These are phyloP conservation scores for Sterrhoptilus dennistouni DNA, from an alignment of 2,113 vertebrate genomes.

Conservation along the genomic window DNA sequence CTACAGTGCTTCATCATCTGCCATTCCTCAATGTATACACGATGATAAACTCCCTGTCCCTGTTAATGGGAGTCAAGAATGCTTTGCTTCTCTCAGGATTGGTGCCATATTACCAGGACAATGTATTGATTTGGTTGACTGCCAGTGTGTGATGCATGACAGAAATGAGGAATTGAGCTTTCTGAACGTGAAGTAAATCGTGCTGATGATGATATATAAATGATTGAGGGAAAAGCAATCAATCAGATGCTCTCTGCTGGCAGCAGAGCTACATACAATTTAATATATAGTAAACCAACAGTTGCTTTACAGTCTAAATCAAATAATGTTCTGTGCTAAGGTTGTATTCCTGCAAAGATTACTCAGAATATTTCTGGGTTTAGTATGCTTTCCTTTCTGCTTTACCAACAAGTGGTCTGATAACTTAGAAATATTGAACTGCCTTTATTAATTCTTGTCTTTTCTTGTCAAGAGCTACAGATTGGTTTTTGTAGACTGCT, in stretches of 20 bases:
- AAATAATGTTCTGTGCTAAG: background rate
- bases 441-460: background rate
- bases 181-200: background rate
- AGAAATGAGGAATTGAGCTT: slow-evolving; percentile 46
- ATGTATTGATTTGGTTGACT: slow-evolving; percentile 36
- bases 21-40: background rate
- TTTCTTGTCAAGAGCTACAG: background rate
- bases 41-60: background rate
- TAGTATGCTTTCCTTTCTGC: background rate
- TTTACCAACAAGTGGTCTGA: background rate
- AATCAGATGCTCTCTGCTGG: background rate
- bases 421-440: background rate
- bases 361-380: background rate
- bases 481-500: background rate
- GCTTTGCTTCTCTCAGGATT: background rate
- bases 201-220: background rate
- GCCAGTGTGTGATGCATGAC: background rate
- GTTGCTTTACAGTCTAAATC: background rate
- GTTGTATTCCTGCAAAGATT: background rate
- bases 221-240: background rate
- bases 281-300: background rate
- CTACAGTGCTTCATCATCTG: background rate
- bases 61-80: background rate
- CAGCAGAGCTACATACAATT: background rate
- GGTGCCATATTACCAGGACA: background rate